Evolutionary conservation across 1,140 invertebrate genomes (phyloP), one percentile per base, ranked within the genome.

Genomic region (Drosophila ironensis): DNA sequence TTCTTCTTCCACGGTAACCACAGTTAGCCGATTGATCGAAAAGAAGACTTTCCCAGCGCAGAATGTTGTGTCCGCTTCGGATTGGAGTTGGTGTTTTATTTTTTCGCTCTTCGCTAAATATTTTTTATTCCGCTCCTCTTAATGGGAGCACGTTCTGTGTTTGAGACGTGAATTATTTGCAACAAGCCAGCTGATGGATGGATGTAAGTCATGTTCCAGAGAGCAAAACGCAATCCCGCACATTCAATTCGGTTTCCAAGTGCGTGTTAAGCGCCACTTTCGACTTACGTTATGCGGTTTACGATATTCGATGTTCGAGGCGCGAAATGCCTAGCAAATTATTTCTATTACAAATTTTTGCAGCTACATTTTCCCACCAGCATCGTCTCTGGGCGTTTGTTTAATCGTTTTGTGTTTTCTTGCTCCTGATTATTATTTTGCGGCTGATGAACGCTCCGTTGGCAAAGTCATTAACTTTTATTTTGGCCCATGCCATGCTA

Each of bases 261-360:
- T 86, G 80, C 75, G 74, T 86, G 80, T 80, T 86, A 72, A 86
- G 59, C 80, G 80, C 74, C 77, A 78, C 80, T 82, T 69, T 84
- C 35, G 37, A 27, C 57, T 35, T 14, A 37, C 56, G 25, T 40
- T 66, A 50, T 54, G 28, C 28, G 25, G 53, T 28, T 57, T 54
- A 51, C 37, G 33, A 42, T 42, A 51, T 69, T 35, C 45, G 16
- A 37, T 46, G 16, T 37, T 37, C 14, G 45, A 69, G 68, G 67
- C 77, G 77, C 50, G 45, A 76, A 81, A 71, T 68, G 72, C 51
- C 40, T 54, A 40, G 48, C 33, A 35, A 57, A 40, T 20, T 28
- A 54, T 40, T 33, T 33, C 1, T 27, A 27, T 8, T n/a, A n/a
- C n/a, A n/a, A n/a, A 5, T 33, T 33, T 33, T 33, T 33, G n/a